Evolutionary conservation across 2,797 vertebrate genomes (phyloP), one percentile per base, ranked within the genome.

Genomic region (Ctenopoma multispine): DNA sequence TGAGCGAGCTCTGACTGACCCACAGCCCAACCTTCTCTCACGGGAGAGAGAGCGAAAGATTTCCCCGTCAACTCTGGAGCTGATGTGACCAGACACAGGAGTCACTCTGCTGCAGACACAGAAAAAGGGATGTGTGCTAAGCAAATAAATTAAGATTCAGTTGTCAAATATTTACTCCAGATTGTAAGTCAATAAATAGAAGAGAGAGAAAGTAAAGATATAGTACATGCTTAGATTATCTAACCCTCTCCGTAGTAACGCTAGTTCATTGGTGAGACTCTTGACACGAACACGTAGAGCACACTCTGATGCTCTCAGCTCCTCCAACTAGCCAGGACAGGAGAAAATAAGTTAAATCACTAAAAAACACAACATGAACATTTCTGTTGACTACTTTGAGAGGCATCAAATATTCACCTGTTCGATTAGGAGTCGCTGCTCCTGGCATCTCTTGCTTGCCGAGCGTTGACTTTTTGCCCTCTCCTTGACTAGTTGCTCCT

Each of bases 401-500:
- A 38, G 36, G 67, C 31, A 41, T 15, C 29, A 47, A 18, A 44
- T n/a, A 4, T 40, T 67, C 56, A 96, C 97, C 96, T 97, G 95
- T 57, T 96, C 95, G 21, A 93, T 74, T 2, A 97, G 89, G 59
- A 94, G 92, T 18, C 88, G 90, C 81, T 95, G 95, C 64, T 98
- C 97, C 75, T 96, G 96, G 70, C 92, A 81, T 43, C 93, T 94
- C 87, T 95, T 96, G 85, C 81, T 92, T 0, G 93, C 82, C 0
- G 90, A 90, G 4, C 94, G 92, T 44, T 95, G 95, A 75, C 84
- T 94, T 66, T 94, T 95, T 59, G 93, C 90, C 41, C 94, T 92
- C 84, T 97, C 97, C 29, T 94, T 95, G 76, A 94, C 76, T 9
- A 97, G 94, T 88, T 97, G 96, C 84, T 95, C 93, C 89, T 97